Conservation (phyloP, 1,140 invertebrate genomes). For the Ips typographus region DNA sequence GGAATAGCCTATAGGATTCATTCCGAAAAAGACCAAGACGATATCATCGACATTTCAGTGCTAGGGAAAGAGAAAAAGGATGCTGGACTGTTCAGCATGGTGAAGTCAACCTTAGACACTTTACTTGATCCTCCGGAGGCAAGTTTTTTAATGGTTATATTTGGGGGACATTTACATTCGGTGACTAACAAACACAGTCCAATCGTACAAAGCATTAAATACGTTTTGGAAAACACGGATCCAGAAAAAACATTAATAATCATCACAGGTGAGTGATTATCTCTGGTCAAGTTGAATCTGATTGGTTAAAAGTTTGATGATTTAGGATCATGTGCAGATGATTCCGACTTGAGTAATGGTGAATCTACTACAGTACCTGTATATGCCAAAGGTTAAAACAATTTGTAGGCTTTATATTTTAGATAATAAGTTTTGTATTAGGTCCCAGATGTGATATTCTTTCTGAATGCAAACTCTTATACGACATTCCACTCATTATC, state of each 20-base stretch:
- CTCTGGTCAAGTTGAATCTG: not conserved
- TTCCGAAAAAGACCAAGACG: slow-evolving; percentile 18
- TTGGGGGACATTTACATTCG: slow-evolving; percentile 40
- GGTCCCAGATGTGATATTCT: slow-evolving; percentile 30
- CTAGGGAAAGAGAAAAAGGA: slow-evolving; percentile 31
- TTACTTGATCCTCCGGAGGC: slow-evolving; percentile 27
- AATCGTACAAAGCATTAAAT: slow-evolving; percentile 42
- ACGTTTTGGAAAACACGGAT: slow-evolving; percentile 40
- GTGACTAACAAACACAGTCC: slow-evolving; percentile 33
- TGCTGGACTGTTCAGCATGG: slow-evolving; percentile 35
- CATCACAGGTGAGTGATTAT: slow-evolving; percentile 33
- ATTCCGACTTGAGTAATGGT: not conserved
- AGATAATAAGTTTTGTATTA: not conserved
- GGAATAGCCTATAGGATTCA: slow-evolving; percentile 11
- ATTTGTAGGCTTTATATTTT: too few relatives aligned
- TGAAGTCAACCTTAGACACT: slow-evolving; percentile 34
- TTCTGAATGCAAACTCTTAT: slow-evolving; percentile 30
- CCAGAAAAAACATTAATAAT: slow-evolving; percentile 37
- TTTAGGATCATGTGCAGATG: slow-evolving; percentile 11
- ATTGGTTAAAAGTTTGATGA: too few relatives aligned
- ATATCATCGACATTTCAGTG: slow-evolving; percentile 15
- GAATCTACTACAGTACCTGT: slow-evolving; percentile 12
- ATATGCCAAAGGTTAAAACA: slow-evolving; percentile 29
- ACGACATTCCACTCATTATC: slow-evolving; percentile 39
- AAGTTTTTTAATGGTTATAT: slow-evolving; percentile 40